Evolutionary conservation across 1,140 invertebrate species (phyloP), one percentile per base, ranked within the genome.

Genomic region (Antheraea mylitta): DNA sequence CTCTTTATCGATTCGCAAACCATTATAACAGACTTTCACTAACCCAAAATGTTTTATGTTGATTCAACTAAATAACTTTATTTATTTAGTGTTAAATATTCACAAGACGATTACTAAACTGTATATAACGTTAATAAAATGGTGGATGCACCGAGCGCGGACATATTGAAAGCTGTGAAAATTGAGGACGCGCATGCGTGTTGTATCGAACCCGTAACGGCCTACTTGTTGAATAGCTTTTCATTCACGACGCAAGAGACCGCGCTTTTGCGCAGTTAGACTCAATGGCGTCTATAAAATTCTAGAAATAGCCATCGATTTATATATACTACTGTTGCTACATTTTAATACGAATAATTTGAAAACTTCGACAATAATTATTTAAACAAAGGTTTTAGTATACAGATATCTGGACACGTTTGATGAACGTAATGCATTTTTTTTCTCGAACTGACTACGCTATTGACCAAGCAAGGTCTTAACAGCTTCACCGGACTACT

Each of bases 141-240:
- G 60, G 60, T 59, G 36, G 48, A 58, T 66, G 30, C 65, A n/a
- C 18, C 16, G 19, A 38, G 53, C n/a, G 58, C n/a, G 58, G 81
- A 81, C 86, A 85, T 87, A 75, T 86, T 82, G 68, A 78, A 77
- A 64, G 73, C 19, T 30, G 30, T 4, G 18, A 9, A 16, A 16
- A 61, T 4, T 0, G 10, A 53, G 66, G 37, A 72, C 79, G 83
- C 85, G 83, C 80, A 83, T 84, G 85, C 79, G 73, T 37, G 62
- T 69, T 10, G 16, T 60, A 38, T 64, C 68, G 66, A 63, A 66
- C 69, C 66, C 68, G 45, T 63, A 42, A 76, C 72, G 72, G 70
- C 68, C 84, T 83, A 90, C 88, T 90, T 90, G 88, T 90, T 90
- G 88, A 88, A 75, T 78, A 64, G 70, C 58, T 72, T 82, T 86